Conservation (phyloP, 2,113 vertebrate genomes). For the Myiagra hebetior region DNA sequence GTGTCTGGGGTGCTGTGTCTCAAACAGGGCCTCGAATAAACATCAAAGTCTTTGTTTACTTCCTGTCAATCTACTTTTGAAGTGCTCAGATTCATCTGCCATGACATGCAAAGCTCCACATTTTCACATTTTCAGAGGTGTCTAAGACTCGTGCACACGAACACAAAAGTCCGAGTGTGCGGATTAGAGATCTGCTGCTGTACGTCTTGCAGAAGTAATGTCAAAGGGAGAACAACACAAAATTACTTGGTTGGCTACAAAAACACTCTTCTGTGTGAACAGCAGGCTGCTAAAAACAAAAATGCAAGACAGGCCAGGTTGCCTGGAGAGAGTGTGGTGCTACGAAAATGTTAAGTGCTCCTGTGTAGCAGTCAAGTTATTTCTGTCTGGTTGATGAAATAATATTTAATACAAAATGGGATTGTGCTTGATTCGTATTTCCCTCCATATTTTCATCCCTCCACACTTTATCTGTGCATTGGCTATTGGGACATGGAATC, state of each 20-base stretch:
- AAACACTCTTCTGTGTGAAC: neutral
- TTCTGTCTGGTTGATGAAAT: slow-evolving; percentile 1
- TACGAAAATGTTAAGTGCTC: neutral
- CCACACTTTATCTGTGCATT: neutral
- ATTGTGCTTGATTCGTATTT: neutral
- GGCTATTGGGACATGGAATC: neutral
- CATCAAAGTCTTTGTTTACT: neutral
- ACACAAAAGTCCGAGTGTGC: neutral
- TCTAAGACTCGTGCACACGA: neutral
- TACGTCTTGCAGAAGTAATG: neutral
- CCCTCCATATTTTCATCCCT: neutral
- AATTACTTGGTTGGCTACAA: neutral
- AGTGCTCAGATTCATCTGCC: neutral
- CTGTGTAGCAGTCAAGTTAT: neutral
- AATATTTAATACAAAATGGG: neutral
- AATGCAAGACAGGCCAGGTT: neutral
- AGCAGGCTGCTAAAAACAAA: neutral
- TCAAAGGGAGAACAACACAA: neutral
- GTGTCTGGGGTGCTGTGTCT: neutral
- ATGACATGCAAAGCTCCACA: neutral
- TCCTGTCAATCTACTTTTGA: neutral
- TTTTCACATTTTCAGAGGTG: neutral
- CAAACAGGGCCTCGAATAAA: neutral
- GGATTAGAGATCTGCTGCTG: neutral
- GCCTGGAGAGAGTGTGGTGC: neutral